Evolutionary conservation across 2,113 vertebrate species (phyloP).

Genomic region (Protobothrops flavoviridis): DNA sequence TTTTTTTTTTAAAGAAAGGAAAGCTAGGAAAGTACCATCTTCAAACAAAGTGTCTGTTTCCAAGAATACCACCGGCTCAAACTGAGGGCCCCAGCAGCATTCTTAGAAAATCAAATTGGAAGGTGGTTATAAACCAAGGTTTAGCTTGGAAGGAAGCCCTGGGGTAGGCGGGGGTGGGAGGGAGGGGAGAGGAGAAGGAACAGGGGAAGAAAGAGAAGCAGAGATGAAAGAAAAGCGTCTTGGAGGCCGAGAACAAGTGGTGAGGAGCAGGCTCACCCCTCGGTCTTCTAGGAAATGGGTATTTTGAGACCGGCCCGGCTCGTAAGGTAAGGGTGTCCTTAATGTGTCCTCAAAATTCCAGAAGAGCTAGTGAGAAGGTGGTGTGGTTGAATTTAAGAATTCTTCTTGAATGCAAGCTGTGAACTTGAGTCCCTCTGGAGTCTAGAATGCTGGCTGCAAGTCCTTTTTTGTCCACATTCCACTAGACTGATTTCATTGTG

Average conservation of each 20-base stretch:
- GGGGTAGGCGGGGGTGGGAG: no score
- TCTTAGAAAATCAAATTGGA: background rate
- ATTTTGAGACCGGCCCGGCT: background rate
- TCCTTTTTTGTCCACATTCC: background rate
- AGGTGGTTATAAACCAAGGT: background rate
- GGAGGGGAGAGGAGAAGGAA: background rate
- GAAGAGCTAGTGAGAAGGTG: background rate
- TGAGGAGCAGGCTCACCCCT: background rate
- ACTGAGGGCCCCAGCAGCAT: background rate
- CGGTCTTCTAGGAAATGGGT: background rate
- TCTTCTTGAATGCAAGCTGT: background rate
- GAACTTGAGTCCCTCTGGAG: background rate
- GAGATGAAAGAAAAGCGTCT: background rate
- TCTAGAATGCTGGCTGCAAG: background rate
- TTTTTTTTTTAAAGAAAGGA: background rate
- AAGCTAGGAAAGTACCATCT: background rate
- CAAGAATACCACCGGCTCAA: background rate
- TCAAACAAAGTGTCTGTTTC: background rate
- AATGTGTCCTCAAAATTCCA: background rate
- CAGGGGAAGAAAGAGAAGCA: background rate
- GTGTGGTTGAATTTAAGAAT: background rate
- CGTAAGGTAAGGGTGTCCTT: background rate
- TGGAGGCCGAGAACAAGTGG: background rate
- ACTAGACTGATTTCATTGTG: background rate
- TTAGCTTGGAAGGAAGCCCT: background rate